Conservation (phyloP, 2,797 vertebrate genomes). For the Lates japonicus region DNA sequence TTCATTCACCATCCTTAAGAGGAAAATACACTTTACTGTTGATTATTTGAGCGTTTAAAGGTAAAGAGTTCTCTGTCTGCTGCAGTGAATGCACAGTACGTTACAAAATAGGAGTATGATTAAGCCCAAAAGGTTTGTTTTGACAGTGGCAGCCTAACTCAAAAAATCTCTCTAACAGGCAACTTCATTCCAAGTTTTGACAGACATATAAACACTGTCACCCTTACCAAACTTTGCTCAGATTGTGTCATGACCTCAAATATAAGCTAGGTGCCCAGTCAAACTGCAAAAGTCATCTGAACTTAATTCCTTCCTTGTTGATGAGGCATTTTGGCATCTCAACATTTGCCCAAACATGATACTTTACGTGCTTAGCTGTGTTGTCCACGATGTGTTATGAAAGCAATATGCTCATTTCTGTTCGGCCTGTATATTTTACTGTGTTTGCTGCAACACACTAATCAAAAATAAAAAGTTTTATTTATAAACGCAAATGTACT, state of each 20-base stretch:
- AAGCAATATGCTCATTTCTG: neutral
- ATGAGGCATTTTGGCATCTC: neutral
- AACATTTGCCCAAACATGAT: neutral
- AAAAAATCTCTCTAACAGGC: constrained; percentile 14
- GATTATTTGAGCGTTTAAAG: constrained; percentile 16
- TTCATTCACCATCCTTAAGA: neutral
- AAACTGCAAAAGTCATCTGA: constrained; percentile 5
- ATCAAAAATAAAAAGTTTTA: neutral
- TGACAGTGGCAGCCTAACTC: constrained; percentile 47
- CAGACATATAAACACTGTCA: constrained; percentile 34
- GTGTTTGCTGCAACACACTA: neutral
- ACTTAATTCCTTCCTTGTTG: neutral
- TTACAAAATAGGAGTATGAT: constrained; percentile 33
- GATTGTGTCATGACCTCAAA: constrained; percentile 11
- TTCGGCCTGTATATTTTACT: neutral
- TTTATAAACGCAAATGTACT: neutral
- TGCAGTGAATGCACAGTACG: constrained; percentile 39
- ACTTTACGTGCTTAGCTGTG: neutral
- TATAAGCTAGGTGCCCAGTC: neutral
- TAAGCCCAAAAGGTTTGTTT: constrained; percentile 46
- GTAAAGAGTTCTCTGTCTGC: constrained; percentile 10
- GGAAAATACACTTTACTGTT: constrained; percentile 2
- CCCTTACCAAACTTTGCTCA: constrained; percentile 20
- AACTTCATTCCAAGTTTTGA: constrained; percentile 48
- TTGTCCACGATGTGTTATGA: neutral